These are phyloP conservation scores for Xestia c-nigrum DNA, from an alignment of 2,888 invertebrate genomes.

Conservation along the genomic window DNA sequence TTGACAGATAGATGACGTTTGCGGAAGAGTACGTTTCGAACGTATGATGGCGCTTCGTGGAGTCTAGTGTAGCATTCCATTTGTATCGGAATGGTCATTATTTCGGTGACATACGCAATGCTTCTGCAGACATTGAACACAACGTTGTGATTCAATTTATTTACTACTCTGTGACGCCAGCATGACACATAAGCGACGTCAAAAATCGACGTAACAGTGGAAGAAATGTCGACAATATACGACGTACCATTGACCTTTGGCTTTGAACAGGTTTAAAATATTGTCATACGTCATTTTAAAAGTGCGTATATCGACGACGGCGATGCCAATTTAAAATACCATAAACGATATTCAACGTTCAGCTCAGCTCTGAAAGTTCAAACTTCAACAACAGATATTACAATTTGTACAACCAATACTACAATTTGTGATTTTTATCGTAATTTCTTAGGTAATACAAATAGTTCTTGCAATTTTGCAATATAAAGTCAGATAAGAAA, in stretches of 20 bases:
- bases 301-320: not conserved
- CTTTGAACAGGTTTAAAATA: slow-evolving; percentile 17
- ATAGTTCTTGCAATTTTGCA: not conserved
- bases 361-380: not conserved
- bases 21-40: slow-evolving; percentile 14
- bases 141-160: slow-evolving; percentile 11
- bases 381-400: not conserved
- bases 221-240: slow-evolving; percentile 24
- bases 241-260: slow-evolving; percentile 34
- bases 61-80: slow-evolving; percentile 31
- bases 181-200: slow-evolving; percentile 3
- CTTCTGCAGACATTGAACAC: slow-evolving; percentile 22
- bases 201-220: slow-evolving; percentile 16
- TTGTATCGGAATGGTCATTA: slow-evolving; percentile 4
- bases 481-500: not conserved
- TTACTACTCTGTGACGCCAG: slow-evolving; percentile 43
- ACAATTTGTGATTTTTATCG: not conserved
- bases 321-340: not conserved
- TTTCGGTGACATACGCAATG: slow-evolving; percentile 10
- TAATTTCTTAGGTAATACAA: not conserved
- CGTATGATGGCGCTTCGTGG: slow-evolving; percentile 26
- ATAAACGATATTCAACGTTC: not conserved
- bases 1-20: slow-evolving; percentile 31
- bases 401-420: too few relatives aligned
- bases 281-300: slow-evolving; percentile 12